phyloP scores from a whole-genome alignment of 2,888 invertebrate species.

The Clivina fossor region DNA sequence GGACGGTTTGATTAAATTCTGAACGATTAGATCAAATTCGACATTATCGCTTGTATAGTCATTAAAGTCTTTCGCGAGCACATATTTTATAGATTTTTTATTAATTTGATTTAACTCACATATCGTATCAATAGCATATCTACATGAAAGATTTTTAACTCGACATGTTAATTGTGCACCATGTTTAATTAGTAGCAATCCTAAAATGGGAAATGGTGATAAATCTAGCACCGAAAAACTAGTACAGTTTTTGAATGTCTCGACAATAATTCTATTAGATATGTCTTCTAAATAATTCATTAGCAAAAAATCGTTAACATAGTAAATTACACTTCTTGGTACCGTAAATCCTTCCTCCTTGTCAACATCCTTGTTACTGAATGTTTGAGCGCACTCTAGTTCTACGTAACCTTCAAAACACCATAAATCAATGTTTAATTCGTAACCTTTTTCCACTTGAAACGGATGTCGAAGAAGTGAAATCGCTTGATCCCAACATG shows the following conservation, averaged over 20 bases:
- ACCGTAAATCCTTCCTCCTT: slow-evolving; percentile 21
- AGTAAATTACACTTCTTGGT: slow-evolving; percentile 43
- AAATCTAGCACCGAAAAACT: slow-evolving; percentile 58
- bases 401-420: slow-evolving; percentile 50
- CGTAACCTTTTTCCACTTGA: slow-evolving; percentile 46
- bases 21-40: slow-evolving; percentile 59
- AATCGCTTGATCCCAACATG: slow-evolving; percentile 80
- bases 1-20: slow-evolving; percentile 58
- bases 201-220: slow-evolving; percentile 65
- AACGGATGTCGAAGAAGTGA: slow-evolving; percentile 60
- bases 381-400: slow-evolving; percentile 5
- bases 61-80: slow-evolving; percentile 14
- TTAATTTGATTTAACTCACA: slow-evolving; percentile 53
- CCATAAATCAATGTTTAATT: slow-evolving; percentile 50
- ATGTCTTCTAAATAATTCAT: slow-evolving; percentile 52
- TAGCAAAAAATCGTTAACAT: slow-evolving; percentile 44
- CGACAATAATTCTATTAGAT: slow-evolving; percentile 49
- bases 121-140: slow-evolving; percentile 53
- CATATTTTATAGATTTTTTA: slow-evolving; percentile 44
- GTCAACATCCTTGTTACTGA: background rate
- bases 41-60: slow-evolving; percentile 40
- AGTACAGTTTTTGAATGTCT: slow-evolving; percentile 51
- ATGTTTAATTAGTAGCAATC: slow-evolving; percentile 59
- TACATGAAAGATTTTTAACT: slow-evolving; percentile 51
- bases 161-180: slow-evolving; percentile 56